Base-by-base conservation (phyloP, 2,888 invertebrate genomes). In the Chymomyza fuscimana region DNA sequence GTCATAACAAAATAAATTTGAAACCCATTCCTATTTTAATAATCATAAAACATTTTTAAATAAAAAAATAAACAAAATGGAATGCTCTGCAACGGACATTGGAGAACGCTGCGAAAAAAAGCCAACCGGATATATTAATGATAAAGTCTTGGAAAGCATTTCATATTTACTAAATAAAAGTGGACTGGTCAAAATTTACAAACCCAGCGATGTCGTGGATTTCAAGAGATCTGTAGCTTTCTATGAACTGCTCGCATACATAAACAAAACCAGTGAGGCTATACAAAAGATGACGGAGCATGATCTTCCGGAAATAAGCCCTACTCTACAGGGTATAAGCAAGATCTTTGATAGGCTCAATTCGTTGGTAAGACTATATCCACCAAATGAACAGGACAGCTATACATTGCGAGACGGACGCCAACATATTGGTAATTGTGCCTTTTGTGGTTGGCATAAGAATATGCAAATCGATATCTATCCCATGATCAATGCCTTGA, bases 381-480 rank as follows among this genome's bases (percentile, higher is more conserved):
- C 98, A 52, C 96, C 98, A 12, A 2, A 12, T 22, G 12, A 0
- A 32, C n/a, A 40, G 7, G 6, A 22, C 1, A 15, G 12, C 40
- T 9, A 1, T 16, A 0, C 63, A 46, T 7, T 46, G 40, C 12
- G 15, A 81, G 85, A 7, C 97, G 98, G 89, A 97, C 98, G 0
- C 97, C 98, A 91, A 93, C 99, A 76, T 99, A 98, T 0, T 93
- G 99, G 99, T 6, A 99, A 99, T 91, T 94, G 95, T 89, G 96
- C 98, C 0, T 99, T 97, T 91, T 94, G 95, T 80, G 93, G 93
- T 15, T 99, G 98, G 96, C 93, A 96, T 76, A 92, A 93, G 10
- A 94, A 94, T 92, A 92, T 99, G 60, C 93, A 94, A 89, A 92
- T 93, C 87, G 94, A 93, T 78, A 93, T 95, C 5, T 93, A 94